Percentiles rank a stretch among this genome's conserved stretches.
Conservation (phyloP, 92 coral and sea anemone species). For the Muricea muricata region DNA sequence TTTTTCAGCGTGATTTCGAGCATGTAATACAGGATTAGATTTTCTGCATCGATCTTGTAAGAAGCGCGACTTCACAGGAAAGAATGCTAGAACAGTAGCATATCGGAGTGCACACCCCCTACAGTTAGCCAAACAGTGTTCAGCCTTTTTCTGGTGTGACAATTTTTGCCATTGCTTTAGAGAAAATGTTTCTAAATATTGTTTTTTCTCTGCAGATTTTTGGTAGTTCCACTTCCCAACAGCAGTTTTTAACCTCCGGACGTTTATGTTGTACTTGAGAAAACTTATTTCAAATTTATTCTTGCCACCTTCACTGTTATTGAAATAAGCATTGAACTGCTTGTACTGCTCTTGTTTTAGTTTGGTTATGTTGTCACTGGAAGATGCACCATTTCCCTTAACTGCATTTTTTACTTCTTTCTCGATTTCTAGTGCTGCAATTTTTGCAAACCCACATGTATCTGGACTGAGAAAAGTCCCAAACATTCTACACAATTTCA, state of each 20-base stretch:
- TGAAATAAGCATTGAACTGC: conserved; percentile 17
- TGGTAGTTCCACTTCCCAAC: conserved; percentile 62
- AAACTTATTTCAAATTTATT: conserved; percentile 40
- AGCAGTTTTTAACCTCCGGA: conserved; percentile 49
- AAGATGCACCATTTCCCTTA: neutral
- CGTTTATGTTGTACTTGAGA: conserved; percentile 46
- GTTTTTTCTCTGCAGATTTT: conserved; percentile 53
- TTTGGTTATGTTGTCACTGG: conserved; percentile 33
- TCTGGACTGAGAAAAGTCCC: conserved; percentile 64
- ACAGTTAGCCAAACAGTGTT: neutral
- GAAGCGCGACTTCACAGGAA: conserved; percentile 48
- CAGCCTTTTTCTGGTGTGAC: conserved; percentile 9
- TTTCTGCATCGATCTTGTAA: conserved; percentile 60
- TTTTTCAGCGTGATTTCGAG: neutral
- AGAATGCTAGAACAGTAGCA: conserved; percentile 42
- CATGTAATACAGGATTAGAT: neutral
- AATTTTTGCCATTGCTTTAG: neutral
- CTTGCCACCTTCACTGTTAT: neutral
- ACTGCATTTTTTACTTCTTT: neutral
- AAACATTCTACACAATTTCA: too few species aligned
- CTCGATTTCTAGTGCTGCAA: conserved; percentile 57
- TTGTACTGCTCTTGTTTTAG: conserved; percentile 52
- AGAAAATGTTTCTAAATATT: conserved; percentile 58
- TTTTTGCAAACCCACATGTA: conserved; percentile 66
- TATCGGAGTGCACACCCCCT: conserved; percentile 18